phyloP scores from a whole-genome alignment of 2,797 vertebrate genomes.

The Xenopus petersii region DNA sequence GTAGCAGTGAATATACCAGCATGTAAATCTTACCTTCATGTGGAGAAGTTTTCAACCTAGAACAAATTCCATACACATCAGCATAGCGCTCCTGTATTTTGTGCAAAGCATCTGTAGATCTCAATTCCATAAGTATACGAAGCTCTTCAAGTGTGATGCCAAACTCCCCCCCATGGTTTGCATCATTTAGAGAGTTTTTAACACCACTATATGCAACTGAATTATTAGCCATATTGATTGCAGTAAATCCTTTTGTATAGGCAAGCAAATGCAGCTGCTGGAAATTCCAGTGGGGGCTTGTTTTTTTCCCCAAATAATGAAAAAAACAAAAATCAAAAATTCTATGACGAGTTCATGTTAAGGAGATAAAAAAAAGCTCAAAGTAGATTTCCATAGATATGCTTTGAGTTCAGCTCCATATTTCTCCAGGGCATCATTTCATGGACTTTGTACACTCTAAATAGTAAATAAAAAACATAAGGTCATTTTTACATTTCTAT shows the following conservation, averaged over 20 bases:
- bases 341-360: constrained; percentile 73
- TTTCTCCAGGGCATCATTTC: constrained; percentile 62
- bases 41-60: constrained; percentile 93
- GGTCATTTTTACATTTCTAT: no score
- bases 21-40: constrained; percentile 77
- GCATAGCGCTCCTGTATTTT: constrained; percentile 91
- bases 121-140: constrained; percentile 94
- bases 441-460: background rate
- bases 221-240: constrained; percentile 91
- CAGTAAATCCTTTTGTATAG: constrained; percentile 56
- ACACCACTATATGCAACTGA: constrained; percentile 87
- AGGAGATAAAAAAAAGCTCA: constrained; percentile 68
- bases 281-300: constrained; percentile 69
- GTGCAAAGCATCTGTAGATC: constrained; percentile 85
- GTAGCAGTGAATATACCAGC: no score
- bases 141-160: constrained; percentile 90
- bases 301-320: constrained; percentile 59
- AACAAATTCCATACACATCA: constrained; percentile 88
- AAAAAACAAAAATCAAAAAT: constrained; percentile 77
- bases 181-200: constrained; percentile 90
- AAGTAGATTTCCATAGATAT: constrained; percentile 76
- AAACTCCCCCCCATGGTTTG: constrained; percentile 92
- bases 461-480: background rate
- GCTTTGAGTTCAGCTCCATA: constrained; percentile 85
- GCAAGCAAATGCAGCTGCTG: constrained; percentile 56